phyloP scores from a whole-genome alignment of 2,888 invertebrate species.

The Myathropa florea region DNA sequence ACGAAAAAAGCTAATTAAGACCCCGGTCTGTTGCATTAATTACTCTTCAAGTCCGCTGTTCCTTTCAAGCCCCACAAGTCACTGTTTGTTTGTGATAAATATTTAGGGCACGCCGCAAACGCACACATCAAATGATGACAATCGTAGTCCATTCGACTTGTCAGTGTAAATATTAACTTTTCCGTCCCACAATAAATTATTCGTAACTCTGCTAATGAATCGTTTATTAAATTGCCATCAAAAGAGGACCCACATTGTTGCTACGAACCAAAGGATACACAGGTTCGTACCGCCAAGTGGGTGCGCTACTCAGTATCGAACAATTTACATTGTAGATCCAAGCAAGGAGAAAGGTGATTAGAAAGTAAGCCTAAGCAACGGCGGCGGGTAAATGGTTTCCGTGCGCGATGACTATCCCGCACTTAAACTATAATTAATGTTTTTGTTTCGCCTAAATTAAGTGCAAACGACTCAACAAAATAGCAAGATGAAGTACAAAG shows the following conservation, averaged over 20 bases:
- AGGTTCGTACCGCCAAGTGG: background rate
- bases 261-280: background rate
- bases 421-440: constrained; percentile 43
- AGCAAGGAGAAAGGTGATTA: constrained; percentile 29
- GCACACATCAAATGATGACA: constrained; percentile 4
- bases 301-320: background rate
- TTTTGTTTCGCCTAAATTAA: constrained; percentile 63
- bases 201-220: constrained; percentile 53
- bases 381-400: background rate
- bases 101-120: constrained; percentile 28
- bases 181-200: constrained; percentile 38
- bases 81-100: constrained; percentile 50
- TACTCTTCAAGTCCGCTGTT: constrained; percentile 27
- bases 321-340: background rate
- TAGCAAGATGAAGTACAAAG: constrained; percentile 8
- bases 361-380: constrained; percentile 4
- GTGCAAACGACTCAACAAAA: constrained; percentile 38
- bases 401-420: background rate
- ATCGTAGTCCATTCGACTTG: constrained; percentile 29
- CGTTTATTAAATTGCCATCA: constrained; percentile 39
- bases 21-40: constrained; percentile 44
- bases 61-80: background rate
- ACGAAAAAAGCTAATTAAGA: constrained; percentile 49
- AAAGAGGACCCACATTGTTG: background rate
- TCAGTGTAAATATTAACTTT: constrained; percentile 56